Evolutionary conservation across 2,888 invertebrate species (phyloP), one percentile per base, ranked within the genome.

Genomic region (Seira sanloemensis): DNA sequence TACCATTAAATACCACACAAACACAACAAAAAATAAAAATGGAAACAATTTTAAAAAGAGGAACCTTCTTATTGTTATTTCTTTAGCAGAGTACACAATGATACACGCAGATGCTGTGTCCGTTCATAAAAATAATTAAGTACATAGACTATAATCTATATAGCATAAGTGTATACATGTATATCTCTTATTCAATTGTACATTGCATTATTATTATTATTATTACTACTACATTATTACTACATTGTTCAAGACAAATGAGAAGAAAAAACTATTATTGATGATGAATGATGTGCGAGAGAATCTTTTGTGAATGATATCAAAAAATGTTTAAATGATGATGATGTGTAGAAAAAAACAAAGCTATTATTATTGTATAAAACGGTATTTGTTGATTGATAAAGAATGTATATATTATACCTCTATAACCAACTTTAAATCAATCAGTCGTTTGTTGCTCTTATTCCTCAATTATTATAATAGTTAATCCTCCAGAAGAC

Each of bases 321-420:
- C 50, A 71, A 27, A 19, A 68, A 72, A 37, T 26, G 12, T 4
- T 7, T 69, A 37, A 23, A 62, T 23, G 16, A 69, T 78, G 16
- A 24, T 27, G 46, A 68, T 74, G 27, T 74, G 73, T 80, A 80
- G 80, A 80, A 73, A 71, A n/a, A n/a, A n/a, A n/a, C n/a, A n/a
- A n/a, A 71, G 71, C 50, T 71, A 71, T 71, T 50, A 21, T 74
- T 80, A 68, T 73, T 80, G 74, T 80, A 74, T 74, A 77, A 73
- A 69, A 74, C 66, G 80, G 80, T 68, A 80, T 80, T 80, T 80
- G 80, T 80, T 80, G 80, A 74, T 74, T n/a, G 80, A 80, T 79
- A 79, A 79, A 78, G 21, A 19, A n/a, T n/a, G n/a, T n/a, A n/a
- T n/a, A n/a, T n/a, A n/a, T n/a, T n/a, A n/a, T n/a, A n/a, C n/a